These are phyloP conservation scores for Synanthedon formicaeformis DNA, from an alignment of 2,888 invertebrate species.

Conservation along the genomic window DNA sequence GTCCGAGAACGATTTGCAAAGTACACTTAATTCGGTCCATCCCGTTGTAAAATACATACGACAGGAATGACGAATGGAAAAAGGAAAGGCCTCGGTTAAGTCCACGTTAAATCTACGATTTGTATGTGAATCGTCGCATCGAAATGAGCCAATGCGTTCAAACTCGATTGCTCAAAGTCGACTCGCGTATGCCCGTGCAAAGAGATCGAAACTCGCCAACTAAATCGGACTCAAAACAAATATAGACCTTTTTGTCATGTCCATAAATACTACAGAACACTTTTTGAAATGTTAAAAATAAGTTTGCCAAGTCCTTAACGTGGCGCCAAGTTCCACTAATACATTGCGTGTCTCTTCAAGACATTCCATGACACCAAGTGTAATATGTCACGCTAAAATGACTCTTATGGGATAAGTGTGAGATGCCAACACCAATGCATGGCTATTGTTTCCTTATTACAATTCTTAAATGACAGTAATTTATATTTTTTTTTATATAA, in stretches of 20 bases:
- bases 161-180: slow-evolving; percentile 31
- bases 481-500: not conserved
- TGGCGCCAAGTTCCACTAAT: slow-evolving; percentile 46
- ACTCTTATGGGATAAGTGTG: slow-evolving; percentile 17
- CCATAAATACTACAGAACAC: not conserved
- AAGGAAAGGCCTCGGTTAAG: slow-evolving; percentile 55
- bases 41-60: slow-evolving; percentile 47
- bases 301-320: slow-evolving; percentile 23
- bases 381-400: slow-evolving; percentile 29
- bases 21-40: slow-evolving; percentile 44
- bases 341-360: slow-evolving; percentile 27
- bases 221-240: not conserved
- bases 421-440: not conserved
- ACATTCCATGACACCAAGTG: slow-evolving; percentile 24
- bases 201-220: not conserved
- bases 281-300: slow-evolving; percentile 10
- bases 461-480: slow-evolving; percentile 1
- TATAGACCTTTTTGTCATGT: not conserved
- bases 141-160: slow-evolving; percentile 48
- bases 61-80: slow-evolving; percentile 57
- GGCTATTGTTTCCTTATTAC: not conserved
- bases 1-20: slow-evolving; percentile 46
- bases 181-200: slow-evolving; percentile 28
- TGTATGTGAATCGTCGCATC: slow-evolving; percentile 44
- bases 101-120: slow-evolving; percentile 43